Evolutionary conservation across 2,797 vertebrate species (phyloP).

Genomic region (Neopelma chrysocephalum): DNA sequence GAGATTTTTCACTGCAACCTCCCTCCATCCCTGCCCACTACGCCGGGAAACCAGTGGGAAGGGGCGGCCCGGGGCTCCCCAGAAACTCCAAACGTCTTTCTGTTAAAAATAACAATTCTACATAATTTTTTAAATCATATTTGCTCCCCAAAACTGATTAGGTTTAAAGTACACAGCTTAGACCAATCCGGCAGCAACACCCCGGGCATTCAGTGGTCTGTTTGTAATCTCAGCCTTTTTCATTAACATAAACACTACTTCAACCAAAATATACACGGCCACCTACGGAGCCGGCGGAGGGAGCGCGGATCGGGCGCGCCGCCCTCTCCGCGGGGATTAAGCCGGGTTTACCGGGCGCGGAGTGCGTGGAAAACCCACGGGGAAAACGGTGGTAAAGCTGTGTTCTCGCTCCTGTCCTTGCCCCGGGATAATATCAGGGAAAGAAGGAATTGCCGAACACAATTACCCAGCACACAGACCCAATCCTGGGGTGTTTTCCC

Average conservation of each 20-base stretch:
- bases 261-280: constrained; percentile 94
- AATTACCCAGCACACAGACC: fast-evolving
- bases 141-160: constrained; percentile 62
- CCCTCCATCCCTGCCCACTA: not conserved
- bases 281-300: constrained; percentile 87
- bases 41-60: fast-evolving
- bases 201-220: constrained; percentile 84
- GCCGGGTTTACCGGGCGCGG: not conserved
- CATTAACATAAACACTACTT: constrained; percentile 93
- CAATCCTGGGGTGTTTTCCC: not conserved
- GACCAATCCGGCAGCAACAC: constrained; percentile 72
- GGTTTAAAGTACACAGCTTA: constrained; percentile 66
- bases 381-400: fast-evolving
- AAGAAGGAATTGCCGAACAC: not conserved
- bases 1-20: not conserved
- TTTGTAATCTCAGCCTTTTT: constrained; percentile 90
- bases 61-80: not conserved
- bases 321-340: not conserved
- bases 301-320: constrained; percentile 54
- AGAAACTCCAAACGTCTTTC: not conserved
- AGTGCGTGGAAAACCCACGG: not conserved
- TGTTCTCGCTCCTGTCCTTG: fast-evolving
- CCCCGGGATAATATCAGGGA: not conserved
- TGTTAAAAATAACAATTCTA: constrained; percentile 23
- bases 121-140: not conserved